phyloP scores from a whole-genome alignment of 2,888 invertebrate species.

The Drosophila meridionalis region DNA sequence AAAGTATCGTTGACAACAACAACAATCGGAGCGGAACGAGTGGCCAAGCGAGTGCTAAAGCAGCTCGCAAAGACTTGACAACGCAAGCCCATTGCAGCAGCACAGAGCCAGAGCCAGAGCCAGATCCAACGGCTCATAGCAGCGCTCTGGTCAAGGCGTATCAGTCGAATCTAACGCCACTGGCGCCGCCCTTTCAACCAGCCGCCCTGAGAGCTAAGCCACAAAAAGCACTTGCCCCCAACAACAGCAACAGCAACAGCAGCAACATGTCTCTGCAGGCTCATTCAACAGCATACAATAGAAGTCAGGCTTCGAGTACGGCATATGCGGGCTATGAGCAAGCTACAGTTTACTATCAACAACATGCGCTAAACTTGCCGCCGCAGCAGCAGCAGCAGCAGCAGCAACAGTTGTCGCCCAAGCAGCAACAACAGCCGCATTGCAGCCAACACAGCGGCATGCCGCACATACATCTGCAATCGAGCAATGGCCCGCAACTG shows the following conservation, averaged over 20 bases:
- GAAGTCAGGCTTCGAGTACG: constrained; percentile 37
- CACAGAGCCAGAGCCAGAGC: neutral
- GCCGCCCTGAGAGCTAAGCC: constrained; percentile 64
- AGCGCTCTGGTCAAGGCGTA: constrained; percentile 73
- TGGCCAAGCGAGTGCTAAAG: constrained; percentile 4
- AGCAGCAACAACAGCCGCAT: constrained; percentile 57
- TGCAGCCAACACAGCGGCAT: constrained; percentile 78
- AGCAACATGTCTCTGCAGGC: constrained; percentile 31
- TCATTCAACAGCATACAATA: constrained; percentile 23
- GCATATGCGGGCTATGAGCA: constrained; percentile 76
- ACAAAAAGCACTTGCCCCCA: constrained; percentile 35
- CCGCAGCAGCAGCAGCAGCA: constrained; percentile 37
- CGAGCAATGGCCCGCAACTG: constrained; percentile 85
- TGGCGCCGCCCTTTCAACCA: constrained; percentile 82
- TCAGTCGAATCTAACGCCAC: constrained; percentile 80
- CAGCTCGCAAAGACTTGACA: constrained; percentile 18
- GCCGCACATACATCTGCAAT: constrained; percentile 71
- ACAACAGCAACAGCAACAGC: neutral
- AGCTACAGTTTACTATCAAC: constrained; percentile 77
- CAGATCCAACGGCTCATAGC: constrained; percentile 21
- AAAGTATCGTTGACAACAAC: constrained; percentile 54
- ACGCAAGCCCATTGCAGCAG: constrained; percentile 10
- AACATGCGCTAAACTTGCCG: constrained; percentile 31
- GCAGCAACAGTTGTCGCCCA: constrained; percentile 49
- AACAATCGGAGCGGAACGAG: constrained; percentile 39